A percentile compares a stretch with the other conserved stretches of the same genome.
Conservation (phyloP, 2,888 invertebrate genomes). For the Cyrtodaria siliqua region DNA sequence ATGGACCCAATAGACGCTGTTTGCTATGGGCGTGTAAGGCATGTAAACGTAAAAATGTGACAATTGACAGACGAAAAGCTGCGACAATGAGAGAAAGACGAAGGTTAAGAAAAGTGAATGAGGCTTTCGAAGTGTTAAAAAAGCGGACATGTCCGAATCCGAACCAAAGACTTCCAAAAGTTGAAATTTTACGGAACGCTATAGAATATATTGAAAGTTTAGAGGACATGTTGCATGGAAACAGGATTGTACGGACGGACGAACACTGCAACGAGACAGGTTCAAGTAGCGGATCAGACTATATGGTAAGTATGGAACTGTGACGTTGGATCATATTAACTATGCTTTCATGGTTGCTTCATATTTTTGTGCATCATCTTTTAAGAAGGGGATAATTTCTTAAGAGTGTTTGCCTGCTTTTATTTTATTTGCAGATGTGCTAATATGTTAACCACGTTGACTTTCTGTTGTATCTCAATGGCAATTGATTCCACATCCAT, state of each 20-base stretch:
- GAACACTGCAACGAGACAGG: conserved; percentile 77
- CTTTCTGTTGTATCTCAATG: too few relatives aligned
- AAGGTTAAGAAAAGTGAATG: conserved; percentile 98
- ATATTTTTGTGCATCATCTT: too few relatives aligned
- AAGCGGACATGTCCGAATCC: conserved; percentile 97
- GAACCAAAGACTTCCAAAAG: conserved; percentile 97
- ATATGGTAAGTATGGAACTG: conserved; percentile 80
- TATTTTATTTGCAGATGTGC: too few relatives aligned
- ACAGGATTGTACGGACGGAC: conserved; percentile 71
- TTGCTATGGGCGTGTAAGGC: conserved; percentile 99
- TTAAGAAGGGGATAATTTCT: too few relatives aligned
- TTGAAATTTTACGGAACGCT: conserved; percentile 98
- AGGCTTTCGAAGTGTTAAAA: conserved; percentile 98
- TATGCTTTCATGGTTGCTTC: too few relatives aligned
- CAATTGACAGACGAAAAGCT: conserved; percentile 98
- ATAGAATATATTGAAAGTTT: conserved; percentile 97
- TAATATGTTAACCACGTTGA: too few relatives aligned
- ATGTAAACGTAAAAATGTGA: conserved; percentile 96
- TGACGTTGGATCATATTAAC: too few relatives aligned
- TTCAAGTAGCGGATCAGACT: conserved; percentile 81
- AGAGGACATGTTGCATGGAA: conserved; percentile 86
- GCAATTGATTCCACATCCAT: too few relatives aligned
- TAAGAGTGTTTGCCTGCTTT: too few relatives aligned
- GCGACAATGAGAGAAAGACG: conserved; percentile 98
- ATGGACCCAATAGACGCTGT: conserved; percentile 89